These are phyloP conservation scores for Tachina grossa DNA, from an alignment of 2,888 invertebrate species.

Conservation along the genomic window DNA sequence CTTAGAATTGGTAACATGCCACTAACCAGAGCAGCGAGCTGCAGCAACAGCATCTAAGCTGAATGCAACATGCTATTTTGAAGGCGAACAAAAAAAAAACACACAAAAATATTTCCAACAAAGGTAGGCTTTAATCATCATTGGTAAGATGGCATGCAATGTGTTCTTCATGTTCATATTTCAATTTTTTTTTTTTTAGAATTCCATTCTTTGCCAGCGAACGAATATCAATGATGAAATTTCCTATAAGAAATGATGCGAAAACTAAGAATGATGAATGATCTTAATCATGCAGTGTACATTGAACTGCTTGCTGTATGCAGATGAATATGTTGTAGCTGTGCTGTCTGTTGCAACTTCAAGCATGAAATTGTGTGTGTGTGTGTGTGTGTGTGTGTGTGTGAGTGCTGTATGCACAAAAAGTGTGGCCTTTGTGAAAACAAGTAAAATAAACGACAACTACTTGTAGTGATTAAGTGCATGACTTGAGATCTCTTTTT, in stretches of 20 bases:
- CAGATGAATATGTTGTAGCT: neutral
- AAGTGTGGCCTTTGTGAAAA: slow-evolving; percentile 48
- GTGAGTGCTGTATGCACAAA: slow-evolving; percentile 27
- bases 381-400: neutral
- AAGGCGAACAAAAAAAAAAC: neutral
- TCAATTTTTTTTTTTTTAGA: slow-evolving; percentile 20
- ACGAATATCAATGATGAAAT: slow-evolving; percentile 32
- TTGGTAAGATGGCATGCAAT: slow-evolving; percentile 41
- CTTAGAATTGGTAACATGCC: slow-evolving; percentile 59
- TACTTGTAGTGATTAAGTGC: slow-evolving; percentile 64
- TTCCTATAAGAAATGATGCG: slow-evolving; percentile 52
- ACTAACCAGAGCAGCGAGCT: slow-evolving; percentile 20
- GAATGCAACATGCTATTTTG: slow-evolving; percentile 23
- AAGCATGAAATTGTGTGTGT: slow-evolving; percentile 27
- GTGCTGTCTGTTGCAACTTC: slow-evolving; percentile 18
- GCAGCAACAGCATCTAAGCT: slow-evolving; percentile 37
- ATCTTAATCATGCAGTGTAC: slow-evolving; percentile 37
- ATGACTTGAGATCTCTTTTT: slow-evolving; percentile 44
- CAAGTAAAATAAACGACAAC: slow-evolving; percentile 62
- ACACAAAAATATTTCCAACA: slow-evolving; percentile 13
- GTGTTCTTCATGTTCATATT: slow-evolving; percentile 43
- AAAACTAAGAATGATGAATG: slow-evolving; percentile 65
- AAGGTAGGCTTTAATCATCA: slow-evolving; percentile 62
- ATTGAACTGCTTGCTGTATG: slow-evolving; percentile 17
- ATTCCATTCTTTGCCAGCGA: slow-evolving; percentile 21